phyloP scores from a whole-genome alignment of 1,140 invertebrate genomes.

The Holotrichia oblita region DNA sequence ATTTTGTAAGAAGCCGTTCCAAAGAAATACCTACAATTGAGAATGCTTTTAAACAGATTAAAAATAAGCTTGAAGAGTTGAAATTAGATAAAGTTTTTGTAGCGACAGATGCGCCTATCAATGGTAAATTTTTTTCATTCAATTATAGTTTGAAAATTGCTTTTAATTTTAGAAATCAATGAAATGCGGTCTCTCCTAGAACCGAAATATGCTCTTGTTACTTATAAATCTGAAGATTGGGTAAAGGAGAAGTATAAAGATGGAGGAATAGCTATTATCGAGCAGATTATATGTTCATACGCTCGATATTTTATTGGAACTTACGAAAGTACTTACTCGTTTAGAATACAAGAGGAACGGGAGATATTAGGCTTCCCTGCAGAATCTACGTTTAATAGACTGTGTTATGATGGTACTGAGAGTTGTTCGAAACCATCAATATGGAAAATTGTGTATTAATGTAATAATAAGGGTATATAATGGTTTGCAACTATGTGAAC shows the following conservation, averaged over 20 bases:
- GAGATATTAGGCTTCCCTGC: slow-evolving; percentile 90
- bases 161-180: slow-evolving; percentile 64
- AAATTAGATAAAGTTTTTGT: slow-evolving; percentile 78
- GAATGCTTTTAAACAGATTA: slow-evolving; percentile 77
- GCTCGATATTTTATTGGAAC: slow-evolving; percentile 91
- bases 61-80: slow-evolving; percentile 66
- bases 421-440: slow-evolving; percentile 62
- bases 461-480: too few species aligned
- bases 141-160: not conserved
- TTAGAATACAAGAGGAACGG: slow-evolving; percentile 95
- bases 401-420: slow-evolving; percentile 73
- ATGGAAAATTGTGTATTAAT: slow-evolving; percentile 64
- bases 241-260: slow-evolving; percentile 72
- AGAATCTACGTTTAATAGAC: slow-evolving; percentile 86
- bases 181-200: slow-evolving; percentile 61
- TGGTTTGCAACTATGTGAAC: too few species aligned
- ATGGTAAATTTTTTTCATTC: slow-evolving; percentile 57
- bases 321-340: slow-evolving; percentile 94
- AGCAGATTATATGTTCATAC: slow-evolving; percentile 94
- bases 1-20: slow-evolving; percentile 78
- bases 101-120: slow-evolving; percentile 78
- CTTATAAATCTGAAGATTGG: slow-evolving; percentile 63
- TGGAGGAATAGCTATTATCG: slow-evolving; percentile 92
- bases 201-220: slow-evolving; percentile 61
- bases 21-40: slow-evolving; percentile 77